Evolutionary conservation across 2,113 vertebrate species (phyloP).

Genomic region (Gallinago paraguaiae): DNA sequence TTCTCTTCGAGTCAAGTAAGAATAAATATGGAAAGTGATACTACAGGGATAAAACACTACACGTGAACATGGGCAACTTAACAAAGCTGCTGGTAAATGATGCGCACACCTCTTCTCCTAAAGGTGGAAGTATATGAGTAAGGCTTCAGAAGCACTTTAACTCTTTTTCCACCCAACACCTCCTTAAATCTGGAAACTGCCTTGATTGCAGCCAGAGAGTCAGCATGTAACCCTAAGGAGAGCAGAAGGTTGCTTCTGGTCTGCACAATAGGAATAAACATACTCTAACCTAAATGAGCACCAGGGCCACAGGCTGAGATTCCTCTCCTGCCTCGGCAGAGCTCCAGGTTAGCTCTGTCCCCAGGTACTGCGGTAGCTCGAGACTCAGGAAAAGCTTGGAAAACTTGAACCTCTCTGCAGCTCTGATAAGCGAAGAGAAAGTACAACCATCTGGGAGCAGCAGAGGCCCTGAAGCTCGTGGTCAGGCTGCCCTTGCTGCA

Average conservation of each 20-base stretch:
- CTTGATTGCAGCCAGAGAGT: not conserved
- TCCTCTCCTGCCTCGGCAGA: not conserved
- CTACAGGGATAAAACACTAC: not conserved
- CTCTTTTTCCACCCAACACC: not conserved
- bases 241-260: not conserved
- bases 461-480: accelerated
- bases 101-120: not conserved
- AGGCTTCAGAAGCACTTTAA: not conserved
- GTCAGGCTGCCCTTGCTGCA: not conserved
- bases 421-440: not conserved
- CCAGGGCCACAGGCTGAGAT: not conserved
- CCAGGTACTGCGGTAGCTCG: not conserved
- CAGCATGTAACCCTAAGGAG: not conserved
- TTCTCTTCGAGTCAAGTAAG: not conserved
- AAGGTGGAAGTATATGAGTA: not conserved
- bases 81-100: not conserved
- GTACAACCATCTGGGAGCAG: not conserved
- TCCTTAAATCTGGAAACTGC: not conserved
- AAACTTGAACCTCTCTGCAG: not conserved
- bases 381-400: not conserved
- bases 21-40: not conserved
- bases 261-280: not conserved
- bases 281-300: not conserved
- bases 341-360: not conserved
- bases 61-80: not conserved